Evolutionary conservation across 2,888 invertebrate species (phyloP).

Genomic region (Heliconius cydno): DNA sequence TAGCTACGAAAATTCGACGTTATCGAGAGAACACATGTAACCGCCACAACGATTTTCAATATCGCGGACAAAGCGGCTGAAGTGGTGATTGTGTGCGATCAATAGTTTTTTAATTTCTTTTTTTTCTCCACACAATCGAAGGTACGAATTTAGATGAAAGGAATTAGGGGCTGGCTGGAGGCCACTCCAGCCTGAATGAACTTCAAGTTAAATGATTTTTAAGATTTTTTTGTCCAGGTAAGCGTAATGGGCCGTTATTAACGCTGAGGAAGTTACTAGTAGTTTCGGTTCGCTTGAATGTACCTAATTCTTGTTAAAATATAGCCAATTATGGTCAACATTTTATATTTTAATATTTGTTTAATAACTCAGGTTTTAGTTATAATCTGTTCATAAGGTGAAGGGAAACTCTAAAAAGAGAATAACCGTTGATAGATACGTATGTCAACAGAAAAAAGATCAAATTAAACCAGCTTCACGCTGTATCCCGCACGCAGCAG

Average conservation of each 20-base stretch:
- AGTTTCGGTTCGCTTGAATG: conserved; percentile 32
- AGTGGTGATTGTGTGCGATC: conserved; percentile 77
- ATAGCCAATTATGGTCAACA: not conserved
- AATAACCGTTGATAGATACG: too few species aligned
- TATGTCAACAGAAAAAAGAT: too few species aligned
- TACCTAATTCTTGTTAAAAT: not conserved
- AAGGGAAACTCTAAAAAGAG: too few species aligned
- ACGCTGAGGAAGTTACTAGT: conserved; percentile 61
- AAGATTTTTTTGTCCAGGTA: conserved; percentile 73
- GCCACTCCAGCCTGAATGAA: conserved; percentile 78
- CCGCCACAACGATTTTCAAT: conserved; percentile 74
- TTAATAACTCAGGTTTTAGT: too few species aligned
- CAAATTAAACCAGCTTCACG: too few species aligned
- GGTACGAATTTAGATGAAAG: conserved; percentile 72
- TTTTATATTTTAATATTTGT: not conserved
- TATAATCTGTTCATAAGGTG: too few species aligned
- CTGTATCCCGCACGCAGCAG: too few species aligned
- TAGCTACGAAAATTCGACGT: not conserved
- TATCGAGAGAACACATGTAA: conserved; percentile 45
- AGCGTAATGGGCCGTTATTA: conserved; percentile 73
- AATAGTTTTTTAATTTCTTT: conserved; percentile 77
- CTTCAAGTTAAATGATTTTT: conserved; percentile 73
- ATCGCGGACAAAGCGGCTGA: conserved; percentile 79
- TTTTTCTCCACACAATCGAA: conserved; percentile 73
- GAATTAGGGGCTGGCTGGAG: conserved; percentile 72